Percentiles rank a stretch among this genome's conserved stretches.
These are phyloP conservation scores for Amitus sp. DNA, from an alignment of 2,888 invertebrate species.

Conservation along the genomic window DNA sequence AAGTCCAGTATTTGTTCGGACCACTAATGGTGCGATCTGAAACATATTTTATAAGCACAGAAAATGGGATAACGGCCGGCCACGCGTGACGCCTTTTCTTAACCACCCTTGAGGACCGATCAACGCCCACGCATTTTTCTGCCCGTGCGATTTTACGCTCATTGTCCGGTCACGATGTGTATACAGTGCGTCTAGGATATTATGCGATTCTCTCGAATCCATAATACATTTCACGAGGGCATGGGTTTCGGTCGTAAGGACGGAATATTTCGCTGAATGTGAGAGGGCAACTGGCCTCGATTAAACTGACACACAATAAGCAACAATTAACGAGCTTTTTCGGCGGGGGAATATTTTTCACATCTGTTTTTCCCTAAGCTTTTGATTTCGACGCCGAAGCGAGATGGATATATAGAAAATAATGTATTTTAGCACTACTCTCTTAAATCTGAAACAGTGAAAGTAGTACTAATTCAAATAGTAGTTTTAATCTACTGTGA, in stretches of 20 bases:
- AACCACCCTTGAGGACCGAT: constrained; percentile 36
- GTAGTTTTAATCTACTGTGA: no score
- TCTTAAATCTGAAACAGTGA: no score
- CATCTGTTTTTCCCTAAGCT: background rate
- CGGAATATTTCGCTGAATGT: constrained; percentile 23
- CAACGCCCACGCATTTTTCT: constrained; percentile 46
- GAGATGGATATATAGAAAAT: no score
- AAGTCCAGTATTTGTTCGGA: no score
- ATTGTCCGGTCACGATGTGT: constrained; percentile 38
- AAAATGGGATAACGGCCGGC: constrained; percentile 37
- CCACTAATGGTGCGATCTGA: no score
- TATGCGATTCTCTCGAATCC: constrained; percentile 28
- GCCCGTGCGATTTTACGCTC: constrained; percentile 43
- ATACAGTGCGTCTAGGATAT: constrained; percentile 10
- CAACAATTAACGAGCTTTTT: constrained; percentile 33
- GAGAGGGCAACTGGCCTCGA: constrained; percentile 34
- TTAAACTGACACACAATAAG: constrained; percentile 27
- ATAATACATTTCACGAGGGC: constrained; percentile 13
- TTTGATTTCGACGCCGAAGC: no score
- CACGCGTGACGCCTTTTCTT: constrained; percentile 40
- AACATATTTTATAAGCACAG: constrained; percentile 33
- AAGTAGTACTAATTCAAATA: no score
- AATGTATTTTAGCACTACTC: no score
- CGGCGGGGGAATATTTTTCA: constrained; percentile 6
- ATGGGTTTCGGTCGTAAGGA: constrained; percentile 8